phyloP scores from a whole-genome alignment of 2,113 vertebrate genomes.

The Myrmecophaga tridactyla region DNA sequence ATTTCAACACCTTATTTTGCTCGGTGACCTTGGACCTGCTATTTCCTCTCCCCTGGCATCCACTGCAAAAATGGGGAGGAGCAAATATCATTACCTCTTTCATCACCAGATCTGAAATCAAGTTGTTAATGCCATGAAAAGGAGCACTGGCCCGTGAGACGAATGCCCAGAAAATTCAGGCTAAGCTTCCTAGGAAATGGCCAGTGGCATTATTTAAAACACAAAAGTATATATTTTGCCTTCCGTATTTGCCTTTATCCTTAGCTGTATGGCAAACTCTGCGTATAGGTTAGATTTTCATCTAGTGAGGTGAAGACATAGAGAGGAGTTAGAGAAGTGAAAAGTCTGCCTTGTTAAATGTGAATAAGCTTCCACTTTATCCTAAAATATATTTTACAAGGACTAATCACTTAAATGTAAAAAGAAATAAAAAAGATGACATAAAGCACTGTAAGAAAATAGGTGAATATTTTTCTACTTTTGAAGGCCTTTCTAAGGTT shows the following conservation, averaged over 20 bases:
- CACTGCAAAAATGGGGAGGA: conserved; percentile 49
- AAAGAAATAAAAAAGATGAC: background rate
- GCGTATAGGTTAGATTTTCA: background rate
- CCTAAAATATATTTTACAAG: background rate
- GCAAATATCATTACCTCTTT: conserved; percentile 35
- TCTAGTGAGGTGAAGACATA: conserved; percentile 16
- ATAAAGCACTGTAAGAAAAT: conserved; percentile 4
- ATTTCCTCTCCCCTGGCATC: conserved; percentile 50
- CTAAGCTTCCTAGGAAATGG: conserved; percentile 32
- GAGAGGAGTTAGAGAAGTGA: conserved; percentile 1
- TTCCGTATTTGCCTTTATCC: background rate
- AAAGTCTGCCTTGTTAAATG: background rate
- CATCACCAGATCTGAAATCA: background rate
- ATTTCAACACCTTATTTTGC: conserved; percentile 65
- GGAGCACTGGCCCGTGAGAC: background rate
- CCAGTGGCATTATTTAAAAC: conserved; percentile 8
- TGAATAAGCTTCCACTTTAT: background rate
- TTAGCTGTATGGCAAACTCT: conserved; percentile 21
- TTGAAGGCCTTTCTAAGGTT: background rate
- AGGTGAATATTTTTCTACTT: conserved; percentile 35
- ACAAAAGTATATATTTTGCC: background rate
- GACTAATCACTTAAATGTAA: background rate
- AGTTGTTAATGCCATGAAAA: conserved; percentile 12
- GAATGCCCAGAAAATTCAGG: background rate
- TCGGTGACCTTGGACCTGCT: conserved; percentile 64